A percentile compares a stretch with the other conserved stretches of the same genome.
Evolutionary conservation across 2,113 vertebrate species (phyloP).

Genomic region (Brachypodius melanocephalos): DNA sequence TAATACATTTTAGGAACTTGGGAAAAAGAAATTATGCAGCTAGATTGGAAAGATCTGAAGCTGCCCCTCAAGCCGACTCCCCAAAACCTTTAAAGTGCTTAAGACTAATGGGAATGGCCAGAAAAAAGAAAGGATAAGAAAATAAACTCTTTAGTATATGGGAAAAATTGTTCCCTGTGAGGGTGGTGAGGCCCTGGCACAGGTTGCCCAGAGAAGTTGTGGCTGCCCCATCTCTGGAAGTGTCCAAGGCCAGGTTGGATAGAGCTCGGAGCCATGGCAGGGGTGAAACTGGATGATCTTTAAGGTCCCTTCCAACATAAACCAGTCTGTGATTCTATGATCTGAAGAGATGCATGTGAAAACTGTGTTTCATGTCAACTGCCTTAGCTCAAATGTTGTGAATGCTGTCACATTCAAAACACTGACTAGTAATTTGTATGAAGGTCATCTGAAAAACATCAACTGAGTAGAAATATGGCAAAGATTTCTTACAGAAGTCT

Average conservation of each 20-base stretch:
- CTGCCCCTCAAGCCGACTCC: neutral
- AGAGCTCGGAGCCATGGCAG: neutral
- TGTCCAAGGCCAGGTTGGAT: neutral
- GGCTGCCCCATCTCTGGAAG: neutral
- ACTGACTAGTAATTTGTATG: neutral
- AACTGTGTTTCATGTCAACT: neutral
- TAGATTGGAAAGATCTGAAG: neutral
- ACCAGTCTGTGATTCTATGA: neutral
- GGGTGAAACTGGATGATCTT: neutral
- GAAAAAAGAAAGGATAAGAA: neutral
- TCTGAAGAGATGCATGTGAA: neutral
- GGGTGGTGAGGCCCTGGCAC: neutral
- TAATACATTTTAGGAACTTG: neutral
- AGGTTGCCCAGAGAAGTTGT: neutral
- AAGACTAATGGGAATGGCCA: neutral
- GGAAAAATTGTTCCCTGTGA: neutral
- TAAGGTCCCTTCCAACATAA: neutral
- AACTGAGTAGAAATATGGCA: neutral
- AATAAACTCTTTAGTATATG: neutral
- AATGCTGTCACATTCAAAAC: neutral
- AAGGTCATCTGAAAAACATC: neutral
- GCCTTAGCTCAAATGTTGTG: neutral
- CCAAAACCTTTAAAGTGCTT: neutral
- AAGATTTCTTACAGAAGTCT: neutral
- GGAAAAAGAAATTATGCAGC: neutral